A percentile compares a stretch with the other conserved stretches of the same genome.
Evolutionary conservation across 1,140 invertebrate species (phyloP).

Genomic region (Drosophila kohkoa): DNA sequence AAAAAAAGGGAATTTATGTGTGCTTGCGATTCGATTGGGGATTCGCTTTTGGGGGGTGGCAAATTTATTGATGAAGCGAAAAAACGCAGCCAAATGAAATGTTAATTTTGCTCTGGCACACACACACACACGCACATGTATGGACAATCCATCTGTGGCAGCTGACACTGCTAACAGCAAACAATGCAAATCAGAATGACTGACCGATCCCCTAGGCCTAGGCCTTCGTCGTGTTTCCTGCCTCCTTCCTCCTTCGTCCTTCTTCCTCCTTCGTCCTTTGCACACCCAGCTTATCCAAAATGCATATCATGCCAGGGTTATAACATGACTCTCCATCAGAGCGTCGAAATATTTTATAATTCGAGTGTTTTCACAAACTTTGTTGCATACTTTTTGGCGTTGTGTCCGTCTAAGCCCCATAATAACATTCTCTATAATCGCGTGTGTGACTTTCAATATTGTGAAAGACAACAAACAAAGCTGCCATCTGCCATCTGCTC

Average conservation of each 20-base stretch:
- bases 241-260: background rate
- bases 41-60: slow-evolving; percentile 37
- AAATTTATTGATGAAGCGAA: slow-evolving; percentile 79
- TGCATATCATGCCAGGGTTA: slow-evolving; percentile 57
- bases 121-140: slow-evolving; percentile 6
- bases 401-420: background rate
- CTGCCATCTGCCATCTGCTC: background rate
- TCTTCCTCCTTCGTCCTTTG: background rate
- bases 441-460: slow-evolving; percentile 26
- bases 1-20: slow-evolving; percentile 7
- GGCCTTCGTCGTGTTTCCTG: background rate
- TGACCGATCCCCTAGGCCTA: slow-evolving; percentile 42
- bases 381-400: slow-evolving; percentile 37
- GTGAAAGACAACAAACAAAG: background rate
- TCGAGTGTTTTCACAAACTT: slow-evolving; percentile 20
- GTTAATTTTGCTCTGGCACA: slow-evolving; percentile 66
- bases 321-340: slow-evolving; percentile 39
- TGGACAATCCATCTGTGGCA: slow-evolving; percentile 57
- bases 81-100: slow-evolving; percentile 75
- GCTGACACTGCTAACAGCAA: slow-evolving; percentile 74
- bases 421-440: slow-evolving; percentile 17
- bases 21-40: background rate
- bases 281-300: slow-evolving; percentile 19
- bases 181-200: slow-evolving; percentile 76
- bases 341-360: slow-evolving; percentile 21